These are phyloP conservation scores for Pangasius mekongensis DNA, from an alignment of 2,797 vertebrate species.

Conservation along the genomic window DNA sequence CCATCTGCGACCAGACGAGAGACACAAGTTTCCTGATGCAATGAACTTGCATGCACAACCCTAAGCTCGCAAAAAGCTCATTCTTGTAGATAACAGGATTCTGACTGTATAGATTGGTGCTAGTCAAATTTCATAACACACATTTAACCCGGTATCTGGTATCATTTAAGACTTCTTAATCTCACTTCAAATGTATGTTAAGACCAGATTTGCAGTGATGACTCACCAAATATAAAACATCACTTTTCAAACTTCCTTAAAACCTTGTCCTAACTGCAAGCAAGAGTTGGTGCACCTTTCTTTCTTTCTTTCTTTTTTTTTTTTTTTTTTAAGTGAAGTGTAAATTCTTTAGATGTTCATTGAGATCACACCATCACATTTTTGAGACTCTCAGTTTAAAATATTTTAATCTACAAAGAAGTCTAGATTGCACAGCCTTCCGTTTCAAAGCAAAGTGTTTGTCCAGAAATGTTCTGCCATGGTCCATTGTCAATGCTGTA, in stretches of 20 bases:
- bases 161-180: not conserved
- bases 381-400: not conserved
- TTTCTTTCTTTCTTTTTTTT: no score
- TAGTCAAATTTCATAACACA: not conserved
- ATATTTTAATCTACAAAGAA: not conserved
- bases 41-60: not conserved
- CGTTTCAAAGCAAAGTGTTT: not conserved
- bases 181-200: not conserved
- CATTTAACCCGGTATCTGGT: not conserved
- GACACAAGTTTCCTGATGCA: not conserved
- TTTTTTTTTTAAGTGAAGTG: not conserved
- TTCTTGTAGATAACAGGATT: not conserved
- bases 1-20: conserved; percentile 78
- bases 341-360: not conserved
- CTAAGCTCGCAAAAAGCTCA: not conserved
- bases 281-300: not conserved
- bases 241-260: not conserved
- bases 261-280: not conserved
- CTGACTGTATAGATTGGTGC: no score
- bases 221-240: not conserved
- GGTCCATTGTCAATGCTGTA: not conserved
- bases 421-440: not conserved
- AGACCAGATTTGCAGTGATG: not conserved
- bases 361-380: no score
- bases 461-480: not conserved